A percentile compares a stretch with the other conserved stretches of the same genome.
phyloP scores from a whole-genome alignment of 2,888 invertebrate genomes.

The Trichacis sp. region DNA sequence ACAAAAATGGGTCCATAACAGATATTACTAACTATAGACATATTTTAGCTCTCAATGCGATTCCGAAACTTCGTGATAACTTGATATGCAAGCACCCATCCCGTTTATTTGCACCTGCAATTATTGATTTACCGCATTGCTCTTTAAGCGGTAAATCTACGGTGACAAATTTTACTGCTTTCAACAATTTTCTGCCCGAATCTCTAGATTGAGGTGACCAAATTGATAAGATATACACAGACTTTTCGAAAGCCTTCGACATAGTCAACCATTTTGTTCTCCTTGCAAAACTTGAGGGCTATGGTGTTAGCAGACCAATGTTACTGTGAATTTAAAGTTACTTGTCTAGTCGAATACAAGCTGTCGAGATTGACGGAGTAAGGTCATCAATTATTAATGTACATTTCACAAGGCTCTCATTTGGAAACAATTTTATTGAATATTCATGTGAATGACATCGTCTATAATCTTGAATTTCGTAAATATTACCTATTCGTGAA shows the following conservation, averaged over 20 bases:
- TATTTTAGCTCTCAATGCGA: conserved; percentile 11
- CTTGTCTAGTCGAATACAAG: too few species aligned
- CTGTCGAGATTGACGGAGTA: too few species aligned
- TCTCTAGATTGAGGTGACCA: conserved; percentile 19
- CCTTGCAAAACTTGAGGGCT: too few species aligned
- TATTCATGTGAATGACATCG: too few species aligned
- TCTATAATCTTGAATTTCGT: too few species aligned
- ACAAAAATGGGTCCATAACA: conserved; percentile 9
- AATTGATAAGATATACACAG: neutral
- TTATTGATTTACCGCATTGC: conserved; percentile 22
- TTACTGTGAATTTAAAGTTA: too few species aligned
- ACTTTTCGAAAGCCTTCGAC: neutral
- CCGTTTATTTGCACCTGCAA: neutral
- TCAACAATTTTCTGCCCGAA: conserved; percentile 26
- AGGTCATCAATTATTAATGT: too few species aligned
- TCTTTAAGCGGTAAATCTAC: conserved; percentile 10
- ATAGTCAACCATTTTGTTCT: neutral
- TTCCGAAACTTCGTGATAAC: conserved; percentile 23
- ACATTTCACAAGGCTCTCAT: too few species aligned
- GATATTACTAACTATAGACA: conserved; percentile 15
- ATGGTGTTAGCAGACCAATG: too few species aligned
- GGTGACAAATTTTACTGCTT: conserved; percentile 2
- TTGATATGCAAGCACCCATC: neutral
- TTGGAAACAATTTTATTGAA: too few species aligned
- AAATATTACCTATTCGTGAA: too few species aligned